These are phyloP conservation scores for Trichonephila clavipes DNA, from an alignment of 1,140 invertebrate species.

Conservation along the genomic window DNA sequence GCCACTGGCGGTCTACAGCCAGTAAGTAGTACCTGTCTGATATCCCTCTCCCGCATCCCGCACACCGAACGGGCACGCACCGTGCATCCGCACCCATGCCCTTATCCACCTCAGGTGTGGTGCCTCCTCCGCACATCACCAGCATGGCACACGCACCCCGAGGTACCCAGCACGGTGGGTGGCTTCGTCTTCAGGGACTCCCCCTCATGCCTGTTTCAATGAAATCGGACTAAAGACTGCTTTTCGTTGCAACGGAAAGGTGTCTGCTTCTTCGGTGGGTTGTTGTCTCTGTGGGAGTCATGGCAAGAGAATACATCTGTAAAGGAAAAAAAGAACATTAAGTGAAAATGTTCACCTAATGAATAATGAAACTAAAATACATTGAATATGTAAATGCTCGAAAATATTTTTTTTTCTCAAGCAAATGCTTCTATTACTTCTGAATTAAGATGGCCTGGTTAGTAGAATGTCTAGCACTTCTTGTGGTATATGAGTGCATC, in stretches of 20 bases:
- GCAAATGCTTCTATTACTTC: too few relatives aligned
- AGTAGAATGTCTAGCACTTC: too few relatives aligned
- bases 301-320: neutral
- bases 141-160: constrained; percentile 40
- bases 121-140: constrained; percentile 50
- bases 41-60: constrained; percentile 91
- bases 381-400: too few relatives aligned
- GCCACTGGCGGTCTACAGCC: constrained; percentile 94
- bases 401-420: too few relatives aligned
- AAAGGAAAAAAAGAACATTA: neutral
- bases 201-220: neutral
- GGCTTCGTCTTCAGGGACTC: neutral
- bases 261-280: neutral
- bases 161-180: neutral
- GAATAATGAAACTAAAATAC: too few relatives aligned
- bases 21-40: constrained; percentile 93
- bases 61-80: constrained; percentile 84
- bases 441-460: too few relatives aligned
- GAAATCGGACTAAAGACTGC: neutral
- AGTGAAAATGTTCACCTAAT: too few relatives aligned
- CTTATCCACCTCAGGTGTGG: constrained; percentile 14
- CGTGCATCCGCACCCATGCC: neutral
- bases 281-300: neutral
- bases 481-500: too few relatives aligned
- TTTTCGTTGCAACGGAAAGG: neutral